Conservation (phyloP, 2,888 invertebrate genomes). For the Tinea trinotella region DNA sequence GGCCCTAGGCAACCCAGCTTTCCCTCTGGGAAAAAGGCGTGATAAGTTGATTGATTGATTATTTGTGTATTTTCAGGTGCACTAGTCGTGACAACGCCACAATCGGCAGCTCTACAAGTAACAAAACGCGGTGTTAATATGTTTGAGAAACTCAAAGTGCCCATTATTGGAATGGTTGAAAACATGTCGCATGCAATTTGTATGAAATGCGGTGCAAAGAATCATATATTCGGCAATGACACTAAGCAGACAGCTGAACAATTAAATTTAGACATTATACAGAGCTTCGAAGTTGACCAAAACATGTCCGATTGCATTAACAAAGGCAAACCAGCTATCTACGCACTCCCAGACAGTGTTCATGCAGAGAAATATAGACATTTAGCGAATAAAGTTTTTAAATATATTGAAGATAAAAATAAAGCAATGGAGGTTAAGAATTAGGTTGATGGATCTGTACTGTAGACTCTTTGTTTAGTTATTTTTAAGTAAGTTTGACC, state of each 20-base stretch:
- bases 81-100: constrained; percentile 94
- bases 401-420: constrained; percentile 52
- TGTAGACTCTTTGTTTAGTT: too few relatives aligned
- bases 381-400: constrained; percentile 58
- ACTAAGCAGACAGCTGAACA: constrained; percentile 74
- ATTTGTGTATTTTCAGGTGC: constrained; percentile 82
- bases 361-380: constrained; percentile 62
- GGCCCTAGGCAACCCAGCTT: too few relatives aligned
- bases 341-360: constrained; percentile 73
- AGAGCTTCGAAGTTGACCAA: constrained; percentile 81
- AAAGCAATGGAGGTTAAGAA: constrained; percentile 39
- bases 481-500: too few relatives aligned
- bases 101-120: constrained; percentile 88
- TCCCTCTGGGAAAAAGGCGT: too few relatives aligned
- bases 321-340: constrained; percentile 81
- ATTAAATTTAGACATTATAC: constrained; percentile 77
- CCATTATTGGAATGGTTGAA: constrained; percentile 89
- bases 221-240: constrained; percentile 81
- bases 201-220: constrained; percentile 80
- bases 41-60: too few relatives aligned
- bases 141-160: constrained; percentile 87
- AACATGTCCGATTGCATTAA: constrained; percentile 79
- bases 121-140: constrained; percentile 89
- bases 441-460: constrained; percentile 23
- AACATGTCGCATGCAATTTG: constrained; percentile 91